These are phyloP conservation scores for Pogonus chalceus DNA, from an alignment of 1,140 invertebrate genomes.

Conservation along the genomic window DNA sequence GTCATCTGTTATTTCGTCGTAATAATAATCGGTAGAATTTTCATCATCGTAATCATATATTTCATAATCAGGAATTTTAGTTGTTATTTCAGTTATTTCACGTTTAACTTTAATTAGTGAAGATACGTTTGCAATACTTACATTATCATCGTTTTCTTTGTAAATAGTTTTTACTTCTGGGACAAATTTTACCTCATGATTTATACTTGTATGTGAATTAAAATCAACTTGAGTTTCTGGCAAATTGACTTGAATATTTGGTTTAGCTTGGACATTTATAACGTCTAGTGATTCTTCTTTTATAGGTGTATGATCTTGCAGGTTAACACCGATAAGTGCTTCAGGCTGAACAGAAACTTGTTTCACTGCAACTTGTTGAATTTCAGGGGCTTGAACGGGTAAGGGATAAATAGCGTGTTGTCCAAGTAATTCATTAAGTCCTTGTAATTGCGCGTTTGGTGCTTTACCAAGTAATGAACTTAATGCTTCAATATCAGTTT, in stretches of 20 bases:
- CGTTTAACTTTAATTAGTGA: background rate
- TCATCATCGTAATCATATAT: background rate
- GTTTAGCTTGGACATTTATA: background rate
- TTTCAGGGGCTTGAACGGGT: too few species aligned
- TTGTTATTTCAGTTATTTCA: background rate
- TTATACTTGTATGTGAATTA: background rate
- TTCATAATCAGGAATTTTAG: background rate
- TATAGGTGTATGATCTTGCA: background rate
- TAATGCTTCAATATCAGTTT: constrained; percentile 17
- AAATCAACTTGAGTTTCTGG: background rate
- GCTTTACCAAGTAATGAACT: constrained; percentile 22
- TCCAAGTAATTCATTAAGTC: constrained; percentile 20
- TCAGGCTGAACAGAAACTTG: background rate
- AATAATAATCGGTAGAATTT: background rate
- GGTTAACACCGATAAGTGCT: background rate
- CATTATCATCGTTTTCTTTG: background rate
- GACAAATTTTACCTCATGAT: background rate
- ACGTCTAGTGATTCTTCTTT: background rate
- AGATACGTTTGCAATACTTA: background rate
- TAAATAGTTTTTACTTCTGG: background rate
- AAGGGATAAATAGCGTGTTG: too few species aligned
- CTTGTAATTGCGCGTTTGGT: constrained; percentile 21
- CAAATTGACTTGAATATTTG: background rate
- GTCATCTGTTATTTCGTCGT: background rate
- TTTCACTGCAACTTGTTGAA: too few species aligned